These are phyloP conservation scores for Cinclus cinclus DNA, from an alignment of 2,113 vertebrate species.

Conservation along the genomic window DNA sequence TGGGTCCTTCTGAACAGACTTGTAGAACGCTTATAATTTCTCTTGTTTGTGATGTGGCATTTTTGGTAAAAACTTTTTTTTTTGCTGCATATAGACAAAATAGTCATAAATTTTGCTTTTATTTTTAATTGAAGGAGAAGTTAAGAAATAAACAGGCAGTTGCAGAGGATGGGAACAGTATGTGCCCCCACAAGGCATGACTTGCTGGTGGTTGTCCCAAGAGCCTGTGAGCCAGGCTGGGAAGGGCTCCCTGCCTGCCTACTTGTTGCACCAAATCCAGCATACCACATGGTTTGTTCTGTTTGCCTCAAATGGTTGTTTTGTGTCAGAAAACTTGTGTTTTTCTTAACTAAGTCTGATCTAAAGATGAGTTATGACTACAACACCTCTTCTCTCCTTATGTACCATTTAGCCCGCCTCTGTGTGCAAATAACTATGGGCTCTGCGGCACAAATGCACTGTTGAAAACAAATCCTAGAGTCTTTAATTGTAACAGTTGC, in stretches of 20 bases:
- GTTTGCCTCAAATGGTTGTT: neutral
- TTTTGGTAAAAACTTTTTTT: neutral
- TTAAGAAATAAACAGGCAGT: neutral
- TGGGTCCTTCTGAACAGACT: neutral
- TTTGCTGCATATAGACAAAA: neutral
- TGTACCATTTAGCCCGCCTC: neutral
- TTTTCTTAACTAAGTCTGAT: neutral
- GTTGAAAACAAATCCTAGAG: neutral
- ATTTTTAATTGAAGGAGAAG: neutral
- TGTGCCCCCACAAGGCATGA: neutral
- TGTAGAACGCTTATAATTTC: neutral
- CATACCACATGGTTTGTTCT: neutral
- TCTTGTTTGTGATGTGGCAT: neutral
- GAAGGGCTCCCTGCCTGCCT: neutral
- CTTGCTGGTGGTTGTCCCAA: neutral
- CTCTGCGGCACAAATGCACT: neutral
- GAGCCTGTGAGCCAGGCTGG: neutral
- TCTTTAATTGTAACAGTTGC: slow-evolving; percentile 33
- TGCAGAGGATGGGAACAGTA: neutral
- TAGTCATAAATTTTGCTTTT: neutral
- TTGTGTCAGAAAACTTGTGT: neutral
- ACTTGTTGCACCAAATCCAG: neutral
- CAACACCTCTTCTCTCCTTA: neutral
- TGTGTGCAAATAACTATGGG: neutral
- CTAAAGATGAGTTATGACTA: neutral